A percentile compares a stretch with the other conserved stretches of the same genome.
Conservation (phyloP, 1,140 invertebrate genomes). For the Pseudomyrmex cubaensis region DNA sequence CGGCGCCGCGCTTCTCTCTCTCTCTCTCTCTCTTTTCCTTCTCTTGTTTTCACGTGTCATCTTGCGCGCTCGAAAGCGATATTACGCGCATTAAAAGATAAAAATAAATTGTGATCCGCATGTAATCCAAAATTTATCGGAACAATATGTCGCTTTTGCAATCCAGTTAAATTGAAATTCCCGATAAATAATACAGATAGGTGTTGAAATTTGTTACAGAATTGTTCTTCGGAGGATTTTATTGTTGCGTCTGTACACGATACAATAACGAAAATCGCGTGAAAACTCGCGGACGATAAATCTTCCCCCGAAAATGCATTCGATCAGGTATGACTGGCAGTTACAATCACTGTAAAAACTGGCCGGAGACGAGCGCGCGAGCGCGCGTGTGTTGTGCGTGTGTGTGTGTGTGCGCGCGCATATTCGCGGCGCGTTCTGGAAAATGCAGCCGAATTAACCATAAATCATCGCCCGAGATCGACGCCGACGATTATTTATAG, state of each 20-base stretch:
- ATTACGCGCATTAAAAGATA: background rate
- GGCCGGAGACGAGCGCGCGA: background rate
- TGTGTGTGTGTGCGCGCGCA: background rate
- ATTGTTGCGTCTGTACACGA: background rate
- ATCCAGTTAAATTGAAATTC: slow-evolving; percentile 50
- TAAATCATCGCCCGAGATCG: slow-evolving; percentile 54
- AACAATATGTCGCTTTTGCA: slow-evolving; percentile 49
- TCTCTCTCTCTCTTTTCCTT: no score
- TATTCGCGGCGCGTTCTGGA: slow-evolving; percentile 38
- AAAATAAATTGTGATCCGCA: slow-evolving; percentile 48
- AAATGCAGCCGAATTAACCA: slow-evolving; percentile 58
- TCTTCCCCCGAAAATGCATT: slow-evolving; percentile 52
- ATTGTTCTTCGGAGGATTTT: slow-evolving; percentile 49
- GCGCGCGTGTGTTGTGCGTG: background rate
- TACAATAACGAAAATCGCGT: slow-evolving; percentile 47
- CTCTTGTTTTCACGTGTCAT: background rate
- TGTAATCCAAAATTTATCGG: slow-evolving; percentile 54
- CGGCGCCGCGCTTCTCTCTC: no score
- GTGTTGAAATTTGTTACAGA: slow-evolving; percentile 42
- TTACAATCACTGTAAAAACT: slow-evolving; percentile 53
- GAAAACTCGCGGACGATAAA: slow-evolving; percentile 53
- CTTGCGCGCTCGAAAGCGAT: slow-evolving; percentile 7
- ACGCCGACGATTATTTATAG: slow-evolving; percentile 56
- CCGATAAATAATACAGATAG: slow-evolving; percentile 58
- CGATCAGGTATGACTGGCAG: slow-evolving; percentile 60